A percentile compares a stretch with the other conserved stretches of the same genome.
Conservation (phyloP, 1,140 invertebrate species). For the Holcopasites calliopsidis region DNA sequence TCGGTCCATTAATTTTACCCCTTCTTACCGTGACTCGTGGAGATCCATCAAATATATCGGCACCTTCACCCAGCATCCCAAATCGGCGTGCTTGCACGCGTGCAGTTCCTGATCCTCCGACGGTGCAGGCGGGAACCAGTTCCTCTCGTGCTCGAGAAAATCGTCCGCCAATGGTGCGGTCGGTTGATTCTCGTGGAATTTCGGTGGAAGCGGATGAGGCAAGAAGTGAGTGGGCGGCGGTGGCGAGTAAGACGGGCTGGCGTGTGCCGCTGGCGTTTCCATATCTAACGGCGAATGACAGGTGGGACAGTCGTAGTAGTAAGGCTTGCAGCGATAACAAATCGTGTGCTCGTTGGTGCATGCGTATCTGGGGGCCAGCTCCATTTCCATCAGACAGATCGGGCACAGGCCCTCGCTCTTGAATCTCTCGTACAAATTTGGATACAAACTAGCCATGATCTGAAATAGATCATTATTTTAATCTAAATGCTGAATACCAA, state of each 20-base stretch:
- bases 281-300: constrained; percentile 59
- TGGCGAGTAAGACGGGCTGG: constrained; percentile 21
- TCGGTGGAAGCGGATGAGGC: constrained; percentile 54
- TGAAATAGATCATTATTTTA: neutral
- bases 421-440: constrained; percentile 67
- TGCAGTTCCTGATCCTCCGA: constrained; percentile 51
- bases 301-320: constrained; percentile 69
- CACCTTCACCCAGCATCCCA: constrained; percentile 71
- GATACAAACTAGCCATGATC: constrained; percentile 66
- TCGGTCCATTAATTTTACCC: neutral
- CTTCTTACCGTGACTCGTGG: constrained; percentile 70
- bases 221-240: constrained; percentile 45
- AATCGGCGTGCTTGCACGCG: constrained; percentile 64
- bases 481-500: neutral
- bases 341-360: constrained; percentile 67
- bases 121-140: constrained; percentile 30
- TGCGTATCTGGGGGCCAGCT: constrained; percentile 55
- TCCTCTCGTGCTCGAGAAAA: constrained; percentile 62
- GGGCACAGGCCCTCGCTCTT: constrained; percentile 68
- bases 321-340: constrained; percentile 72
- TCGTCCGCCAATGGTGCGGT: constrained; percentile 55
- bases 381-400: constrained; percentile 71
- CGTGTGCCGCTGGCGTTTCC: constrained; percentile 35
- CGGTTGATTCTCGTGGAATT: constrained; percentile 30
- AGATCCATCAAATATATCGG: constrained; percentile 60